Evolutionary conservation across 2,797 vertebrate species (phyloP).

Genomic region (Hoplostethus mediterraneus): DNA sequence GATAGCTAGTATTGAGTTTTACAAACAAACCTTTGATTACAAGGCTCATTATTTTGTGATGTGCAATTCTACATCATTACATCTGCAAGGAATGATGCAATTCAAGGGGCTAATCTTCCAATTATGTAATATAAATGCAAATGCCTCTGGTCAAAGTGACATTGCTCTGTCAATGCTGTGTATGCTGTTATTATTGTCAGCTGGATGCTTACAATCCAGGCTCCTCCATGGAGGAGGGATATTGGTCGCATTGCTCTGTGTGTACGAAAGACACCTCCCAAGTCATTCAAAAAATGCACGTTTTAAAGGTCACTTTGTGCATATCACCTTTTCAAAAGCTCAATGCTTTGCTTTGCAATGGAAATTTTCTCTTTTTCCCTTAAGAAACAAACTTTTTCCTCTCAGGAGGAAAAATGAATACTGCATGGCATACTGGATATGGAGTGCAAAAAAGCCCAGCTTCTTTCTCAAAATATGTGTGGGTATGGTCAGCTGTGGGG

Average conservation of each 20-base stretch:
- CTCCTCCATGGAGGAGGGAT: constrained; percentile 48
- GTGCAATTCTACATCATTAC: constrained; percentile 51
- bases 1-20: constrained; percentile 25
- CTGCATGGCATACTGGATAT: constrained; percentile 52
- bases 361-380: constrained; percentile 59
- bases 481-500: constrained; percentile 82
- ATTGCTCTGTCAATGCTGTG: constrained; percentile 52
- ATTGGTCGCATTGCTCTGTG: constrained; percentile 41
- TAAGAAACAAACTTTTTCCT: constrained; percentile 66
- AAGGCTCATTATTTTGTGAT: constrained; percentile 44
- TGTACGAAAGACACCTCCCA: constrained; percentile 50
- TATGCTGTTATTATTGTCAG: constrained; percentile 49
- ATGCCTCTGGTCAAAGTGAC: constrained; percentile 60
- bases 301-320: constrained; percentile 74
- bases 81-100: constrained; percentile 42
- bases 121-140: constrained; percentile 72
- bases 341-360: constrained; percentile 67
- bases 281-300: constrained; percentile 44
- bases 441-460: constrained; percentile 38
- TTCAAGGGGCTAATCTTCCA: constrained; percentile 54
- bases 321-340: constrained; percentile 72
- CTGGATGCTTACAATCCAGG: constrained; percentile 45
- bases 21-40: constrained; percentile 58
- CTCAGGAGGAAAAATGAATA: constrained; percentile 66
- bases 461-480: constrained; percentile 52